These are phyloP conservation scores for Napeogenes inachia DNA, from an alignment of 2,888 invertebrate genomes.

Conservation along the genomic window DNA sequence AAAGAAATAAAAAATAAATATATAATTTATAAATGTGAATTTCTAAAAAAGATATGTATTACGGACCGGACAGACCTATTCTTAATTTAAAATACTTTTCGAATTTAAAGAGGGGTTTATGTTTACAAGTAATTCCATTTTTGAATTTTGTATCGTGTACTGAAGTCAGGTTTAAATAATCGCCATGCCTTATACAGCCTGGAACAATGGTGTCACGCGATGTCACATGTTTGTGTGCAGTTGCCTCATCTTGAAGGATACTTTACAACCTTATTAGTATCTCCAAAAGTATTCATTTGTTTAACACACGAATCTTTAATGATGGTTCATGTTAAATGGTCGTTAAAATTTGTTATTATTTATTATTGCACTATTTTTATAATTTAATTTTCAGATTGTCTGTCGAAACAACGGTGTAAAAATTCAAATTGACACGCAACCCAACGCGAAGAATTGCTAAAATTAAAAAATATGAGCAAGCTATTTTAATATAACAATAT, in stretches of 20 bases:
- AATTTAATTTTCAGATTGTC: neutral
- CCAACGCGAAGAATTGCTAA: too few relatives aligned
- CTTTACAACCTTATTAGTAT: constrained; percentile 56
- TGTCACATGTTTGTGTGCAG: constrained; percentile 52
- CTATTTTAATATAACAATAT: neutral
- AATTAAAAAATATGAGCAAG: too few relatives aligned
- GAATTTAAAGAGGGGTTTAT: too few relatives aligned
- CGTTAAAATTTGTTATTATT: constrained; percentile 1
- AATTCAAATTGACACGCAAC: constrained; percentile 2
- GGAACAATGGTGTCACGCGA: constrained; percentile 47
- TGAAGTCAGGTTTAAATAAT: constrained; percentile 1
- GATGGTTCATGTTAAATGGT: constrained; percentile 1
- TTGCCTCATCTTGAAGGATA: constrained; percentile 47
- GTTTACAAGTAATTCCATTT: too few relatives aligned
- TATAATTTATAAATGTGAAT: too few relatives aligned
- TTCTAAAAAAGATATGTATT: too few relatives aligned
- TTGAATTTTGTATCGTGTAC: neutral
- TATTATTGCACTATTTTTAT: neutral
- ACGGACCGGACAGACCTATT: too few relatives aligned
- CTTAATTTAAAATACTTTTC: too few relatives aligned
- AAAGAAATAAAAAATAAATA: too few relatives aligned
- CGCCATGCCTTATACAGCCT: constrained; percentile 14
- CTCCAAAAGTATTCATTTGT: constrained; percentile 52
- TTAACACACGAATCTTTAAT: constrained; percentile 35
- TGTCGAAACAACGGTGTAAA: neutral